Evolutionary conservation across 2,113 vertebrate genomes (phyloP), one percentile per base, ranked within the genome.

Genomic region (Cochlearius cochlearius): DNA sequence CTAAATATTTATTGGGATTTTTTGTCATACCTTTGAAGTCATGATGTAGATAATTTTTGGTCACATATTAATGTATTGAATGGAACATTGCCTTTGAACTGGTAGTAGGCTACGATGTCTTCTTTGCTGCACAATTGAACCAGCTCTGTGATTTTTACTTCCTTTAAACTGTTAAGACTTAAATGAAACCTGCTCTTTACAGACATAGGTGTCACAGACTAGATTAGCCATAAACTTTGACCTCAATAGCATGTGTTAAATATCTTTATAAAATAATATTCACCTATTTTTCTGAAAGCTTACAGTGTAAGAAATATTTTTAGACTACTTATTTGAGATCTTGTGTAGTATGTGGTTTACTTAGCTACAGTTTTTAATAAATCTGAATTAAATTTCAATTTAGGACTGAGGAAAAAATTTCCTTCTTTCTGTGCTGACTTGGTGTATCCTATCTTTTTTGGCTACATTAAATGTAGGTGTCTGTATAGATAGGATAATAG

Each of bases 401-500:
- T 86, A 77, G 21, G 43, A 58, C 36, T 88, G 27, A 69, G 22
- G 25, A 56, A 58, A 80, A 71, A 47, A 32, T 16, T 22, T 53
- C 10, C 3, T 59, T 91, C 93, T 95, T 92, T 66, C 52, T 56
- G 32, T 60, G 22, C 7, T 94, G 52, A 82, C 50, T 80, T 93
- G 43, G n/a, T 88, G 10, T 72, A 84, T 90, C 43, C 47, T 96
- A 75, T 94, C 79, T 96, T 58, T 78, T 94, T 91, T 94, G 78
- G 77, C 76, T 93, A 86, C n/a, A 73, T 90, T 93, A 97, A 91
- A 92, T 66, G 52, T 77, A 90, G 82, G 79, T 92, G 81, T 92
- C 92, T 97, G 49, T 79, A 83, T 79, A 97, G 88, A 90, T 53
- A 91, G 95, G 88, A 94, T 94, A 97, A 97, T 94, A 97, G 47